These are phyloP conservation scores for Ptyas mucosa DNA, from an alignment of 2,113 vertebrate species.

Conservation along the genomic window DNA sequence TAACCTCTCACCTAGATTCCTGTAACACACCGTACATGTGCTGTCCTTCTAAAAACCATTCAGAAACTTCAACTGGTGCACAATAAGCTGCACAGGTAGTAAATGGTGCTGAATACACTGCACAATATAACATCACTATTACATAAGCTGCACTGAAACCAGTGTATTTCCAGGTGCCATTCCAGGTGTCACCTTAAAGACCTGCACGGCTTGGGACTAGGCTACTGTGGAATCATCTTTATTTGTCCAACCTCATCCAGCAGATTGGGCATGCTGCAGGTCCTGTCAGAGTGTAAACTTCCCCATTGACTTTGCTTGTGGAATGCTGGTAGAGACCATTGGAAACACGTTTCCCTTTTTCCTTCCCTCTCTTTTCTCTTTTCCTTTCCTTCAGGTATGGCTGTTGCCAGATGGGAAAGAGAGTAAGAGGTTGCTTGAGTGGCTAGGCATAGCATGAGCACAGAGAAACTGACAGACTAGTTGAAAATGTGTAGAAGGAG, in stretches of 20 bases:
- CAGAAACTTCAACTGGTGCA: neutral
- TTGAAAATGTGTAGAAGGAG: neutral
- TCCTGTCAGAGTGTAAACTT: neutral
- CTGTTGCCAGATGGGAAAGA: neutral
- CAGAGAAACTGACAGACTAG: neutral
- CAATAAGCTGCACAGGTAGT: neutral
- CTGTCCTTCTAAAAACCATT: neutral
- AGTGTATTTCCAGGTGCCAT: neutral
- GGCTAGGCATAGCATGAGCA: neutral
- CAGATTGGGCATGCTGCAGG: neutral
- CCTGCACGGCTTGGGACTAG: neutral
- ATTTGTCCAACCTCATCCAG: neutral
- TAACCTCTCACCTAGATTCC: neutral
- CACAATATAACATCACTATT: neutral
- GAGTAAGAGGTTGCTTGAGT: neutral
- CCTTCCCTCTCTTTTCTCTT: neutral
- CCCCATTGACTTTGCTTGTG: neutral
- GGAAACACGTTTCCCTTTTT: neutral
- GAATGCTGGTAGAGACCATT: neutral
- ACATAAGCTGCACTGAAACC: neutral
- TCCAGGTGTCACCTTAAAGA: neutral
- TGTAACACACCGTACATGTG: neutral
- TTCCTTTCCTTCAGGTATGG: neutral
- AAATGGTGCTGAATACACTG: neutral
- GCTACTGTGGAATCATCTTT: neutral